Percentiles rank a stretch among this genome's conserved stretches.
Conservation (phyloP, 2,888 invertebrate genomes). For the Pristionchus maxplancki region DNA sequence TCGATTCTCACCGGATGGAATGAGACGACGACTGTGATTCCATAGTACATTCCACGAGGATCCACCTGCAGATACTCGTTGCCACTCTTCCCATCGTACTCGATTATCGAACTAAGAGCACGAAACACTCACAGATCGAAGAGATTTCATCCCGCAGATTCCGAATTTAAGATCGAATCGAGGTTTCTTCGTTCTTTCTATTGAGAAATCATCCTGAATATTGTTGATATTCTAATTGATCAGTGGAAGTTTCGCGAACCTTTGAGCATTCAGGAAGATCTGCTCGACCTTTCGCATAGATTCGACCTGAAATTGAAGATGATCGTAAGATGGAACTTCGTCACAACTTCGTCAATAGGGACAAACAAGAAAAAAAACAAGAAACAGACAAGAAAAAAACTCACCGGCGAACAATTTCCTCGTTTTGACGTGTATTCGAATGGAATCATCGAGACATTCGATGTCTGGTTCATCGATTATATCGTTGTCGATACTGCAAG, state of each 20-base stretch:
- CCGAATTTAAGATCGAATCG: slow-evolving; percentile 75
- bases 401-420: slow-evolving; percentile 73
- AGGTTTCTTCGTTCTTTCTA: slow-evolving; percentile 74
- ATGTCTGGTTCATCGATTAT: slow-evolving; percentile 77
- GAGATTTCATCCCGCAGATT: slow-evolving; percentile 76
- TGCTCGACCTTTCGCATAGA: slow-evolving; percentile 77
- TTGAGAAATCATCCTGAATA: slow-evolving; percentile 70
- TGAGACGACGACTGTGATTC: slow-evolving; percentile 77
- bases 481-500: slow-evolving; percentile 75
- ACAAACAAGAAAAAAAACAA: no score
- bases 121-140: slow-evolving; percentile 71
- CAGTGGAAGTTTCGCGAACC: not conserved
- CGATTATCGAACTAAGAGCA: no score
- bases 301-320: slow-evolving; percentile 66
- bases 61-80: slow-evolving; percentile 69
- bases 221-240: not conserved
- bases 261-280: slow-evolving; percentile 71
- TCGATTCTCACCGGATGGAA: slow-evolving; percentile 72
- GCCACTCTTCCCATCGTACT: not conserved
- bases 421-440: slow-evolving; percentile 76
- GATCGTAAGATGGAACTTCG: not conserved
- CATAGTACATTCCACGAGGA: slow-evolving; percentile 78
- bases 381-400: not conserved
- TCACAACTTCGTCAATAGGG: no score
- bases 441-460: slow-evolving; percentile 77